phyloP scores from a whole-genome alignment of 1,140 invertebrate species.

The Drosophila bifasciata region DNA sequence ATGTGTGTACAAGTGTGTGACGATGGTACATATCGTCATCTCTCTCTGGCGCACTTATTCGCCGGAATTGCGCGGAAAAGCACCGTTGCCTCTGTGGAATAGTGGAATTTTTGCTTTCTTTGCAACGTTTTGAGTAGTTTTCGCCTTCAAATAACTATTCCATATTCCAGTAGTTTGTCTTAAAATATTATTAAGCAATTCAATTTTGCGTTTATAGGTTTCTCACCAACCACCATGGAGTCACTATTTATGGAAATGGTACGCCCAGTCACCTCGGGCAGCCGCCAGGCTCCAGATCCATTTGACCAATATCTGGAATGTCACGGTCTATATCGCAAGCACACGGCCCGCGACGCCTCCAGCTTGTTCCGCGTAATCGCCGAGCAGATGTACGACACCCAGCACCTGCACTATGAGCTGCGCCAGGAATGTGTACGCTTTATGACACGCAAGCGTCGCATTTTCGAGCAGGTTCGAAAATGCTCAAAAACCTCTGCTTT shows the following conservation, averaged over 20 bases:
- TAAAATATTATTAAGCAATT: no score
- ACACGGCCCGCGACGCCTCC: slow-evolving; percentile 91
- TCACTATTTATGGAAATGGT: slow-evolving; percentile 33
- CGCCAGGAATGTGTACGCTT: slow-evolving; percentile 89
- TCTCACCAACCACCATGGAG: slow-evolving; percentile 1
- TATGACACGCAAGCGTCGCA: slow-evolving; percentile 86
- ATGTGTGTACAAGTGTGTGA: slow-evolving; percentile 1
- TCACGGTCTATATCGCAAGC: slow-evolving; percentile 92
- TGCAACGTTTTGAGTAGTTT: no score
- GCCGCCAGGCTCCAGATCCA: slow-evolving; percentile 82
- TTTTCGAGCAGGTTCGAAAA: slow-evolving; percentile 84
- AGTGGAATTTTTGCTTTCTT: background rate
- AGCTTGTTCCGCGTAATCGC: slow-evolving; percentile 93
- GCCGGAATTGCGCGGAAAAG: background rate
- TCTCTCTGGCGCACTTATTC: background rate
- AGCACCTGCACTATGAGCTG: slow-evolving; percentile 90
- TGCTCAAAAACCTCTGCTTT: background rate
- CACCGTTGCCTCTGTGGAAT: slow-evolving; percentile 1
- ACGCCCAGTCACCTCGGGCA: slow-evolving; percentile 81
- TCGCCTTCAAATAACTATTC: no score
- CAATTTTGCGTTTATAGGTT: background rate
- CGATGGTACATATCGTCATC: slow-evolving; percentile 2
- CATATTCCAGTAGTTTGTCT: no score
- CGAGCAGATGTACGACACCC: slow-evolving; percentile 93
- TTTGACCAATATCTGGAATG: slow-evolving; percentile 91